Base-by-base conservation (phyloP, 2,888 invertebrate genomes). In the Taphrorychus bicolor region DNA sequence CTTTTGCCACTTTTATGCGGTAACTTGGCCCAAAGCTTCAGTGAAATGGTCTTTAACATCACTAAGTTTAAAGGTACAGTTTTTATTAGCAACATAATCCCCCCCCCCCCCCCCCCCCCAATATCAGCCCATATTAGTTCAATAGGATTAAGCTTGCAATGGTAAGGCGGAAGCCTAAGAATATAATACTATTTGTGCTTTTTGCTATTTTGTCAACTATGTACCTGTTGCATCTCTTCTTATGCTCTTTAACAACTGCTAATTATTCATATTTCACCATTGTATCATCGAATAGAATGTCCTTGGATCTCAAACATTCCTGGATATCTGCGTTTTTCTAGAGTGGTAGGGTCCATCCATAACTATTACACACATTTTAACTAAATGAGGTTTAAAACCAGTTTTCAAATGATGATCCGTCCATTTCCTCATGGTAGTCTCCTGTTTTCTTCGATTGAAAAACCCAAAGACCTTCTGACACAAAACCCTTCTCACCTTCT, bases 131-230 rank as follows among this genome's bases (percentile, higher is more conserved):
- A 75, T 19, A 78, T 73, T 32, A 74, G 67, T 69, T 78, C 76
- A 21, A 78, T 76, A 3, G 76, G 77, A 64, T 78, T 79, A 7
- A 78, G 68, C 62, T 78, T 76, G 56, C 76, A 76, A 52, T 78
- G 74, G 45, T 77, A 78, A 0, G 79, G 78, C 24, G 78, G 78
- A 66, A 79, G 61, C 40, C 77, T 69, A 17, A 80, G 60, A n/a
- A n/a, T 5, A 78, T 74, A 51, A 73, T 41, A 32, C 75, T 77
- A 53, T 76, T 75, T 57, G 76, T 53, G n/a, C 59, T 70, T 60
- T 59, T 70, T 22, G 77, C 72, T 60, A 77, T 74, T 62, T 78
- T 72, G 64, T 79, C 77, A 5, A 77, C 66, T n/a, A 72, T 66
- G 70, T 76, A 76, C 48, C 69, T 71, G 69, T 75, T 67, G 59